These are phyloP conservation scores for Heliocidaris tuberculata DNA, from an alignment of 35 echinoderm and acorn worm species.

Conservation along the genomic window DNA sequence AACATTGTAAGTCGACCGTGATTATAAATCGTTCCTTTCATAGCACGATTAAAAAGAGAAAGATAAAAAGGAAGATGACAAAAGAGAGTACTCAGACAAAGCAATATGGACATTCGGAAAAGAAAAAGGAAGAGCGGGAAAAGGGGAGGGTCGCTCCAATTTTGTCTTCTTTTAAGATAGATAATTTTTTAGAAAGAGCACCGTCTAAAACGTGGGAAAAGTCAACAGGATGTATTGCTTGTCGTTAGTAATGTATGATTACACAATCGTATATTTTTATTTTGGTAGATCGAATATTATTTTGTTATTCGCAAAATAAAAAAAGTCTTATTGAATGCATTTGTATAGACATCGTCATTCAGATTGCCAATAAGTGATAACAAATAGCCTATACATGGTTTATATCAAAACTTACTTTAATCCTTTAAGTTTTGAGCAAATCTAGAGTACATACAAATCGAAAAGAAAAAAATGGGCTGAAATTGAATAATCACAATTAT, in stretches of 20 bases:
- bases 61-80: not conserved
- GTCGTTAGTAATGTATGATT: no score
- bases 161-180: not conserved
- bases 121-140: not conserved
- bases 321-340: no score
- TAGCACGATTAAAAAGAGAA: not conserved
- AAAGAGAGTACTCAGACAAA: not conserved
- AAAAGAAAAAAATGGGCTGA: no score
- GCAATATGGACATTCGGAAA: not conserved
- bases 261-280: no score
- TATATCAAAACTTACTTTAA: no score
- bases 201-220: not conserved
- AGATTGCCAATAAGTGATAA: no score
- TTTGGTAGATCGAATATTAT: not conserved
- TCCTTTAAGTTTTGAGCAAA: no score
- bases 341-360: no score
- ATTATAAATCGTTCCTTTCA: not conserved
- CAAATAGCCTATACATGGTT: no score
- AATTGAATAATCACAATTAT: no score
- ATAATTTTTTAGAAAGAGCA: not conserved
- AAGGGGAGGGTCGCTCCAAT: not conserved
- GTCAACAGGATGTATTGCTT: not conserved
- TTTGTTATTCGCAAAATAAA: not conserved
- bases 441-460: no score
- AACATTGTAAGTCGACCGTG: conserved; percentile 6